Percentiles rank a stretch among this genome's conserved stretches.
phyloP scores from a whole-genome alignment of 64 coral and sea anemone genomes.

The Pachyseris speciosa region DNA sequence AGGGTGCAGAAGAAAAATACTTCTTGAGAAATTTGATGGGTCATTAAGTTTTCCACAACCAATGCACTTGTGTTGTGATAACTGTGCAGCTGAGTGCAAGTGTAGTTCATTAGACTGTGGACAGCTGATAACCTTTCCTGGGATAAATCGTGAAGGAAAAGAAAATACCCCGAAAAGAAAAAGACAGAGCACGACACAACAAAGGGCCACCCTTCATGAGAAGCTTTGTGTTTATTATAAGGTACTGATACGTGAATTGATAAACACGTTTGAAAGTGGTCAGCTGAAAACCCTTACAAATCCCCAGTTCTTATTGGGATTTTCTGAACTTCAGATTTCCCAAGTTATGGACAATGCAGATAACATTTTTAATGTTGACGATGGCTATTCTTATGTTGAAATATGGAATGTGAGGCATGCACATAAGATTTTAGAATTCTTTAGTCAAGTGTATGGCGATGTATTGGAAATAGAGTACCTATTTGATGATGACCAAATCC shows the following conservation, averaged over 20 bases:
- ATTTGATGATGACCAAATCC: conserved; percentile 8
- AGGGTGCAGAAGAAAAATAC: too few relatives aligned
- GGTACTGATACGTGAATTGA: conserved; percentile 31
- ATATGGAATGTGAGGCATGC: conserved; percentile 72
- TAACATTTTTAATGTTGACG: conserved; percentile 49
- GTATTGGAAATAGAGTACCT: conserved; percentile 16
- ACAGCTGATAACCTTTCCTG: neutral
- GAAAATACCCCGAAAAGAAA: neutral
- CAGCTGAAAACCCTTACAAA: conserved; percentile 38
- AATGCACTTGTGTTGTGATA: conserved; percentile 52
- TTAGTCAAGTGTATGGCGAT: conserved; percentile 60
- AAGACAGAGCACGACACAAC: conserved; percentile 24
- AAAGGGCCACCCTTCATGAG: conserved; percentile 9
- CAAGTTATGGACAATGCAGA: conserved; percentile 52
- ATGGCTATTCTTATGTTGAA: conserved; percentile 56
- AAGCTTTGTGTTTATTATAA: conserved; percentile 57
- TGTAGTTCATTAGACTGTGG: neutral
- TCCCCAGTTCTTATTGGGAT: conserved; percentile 52
- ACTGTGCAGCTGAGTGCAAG: too few relatives aligned
- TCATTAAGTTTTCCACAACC: neutral
- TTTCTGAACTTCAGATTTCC: conserved; percentile 71
- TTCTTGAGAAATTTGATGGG: conserved; percentile 24
- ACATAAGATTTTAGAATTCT: conserved; percentile 27
- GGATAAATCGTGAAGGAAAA: neutral
- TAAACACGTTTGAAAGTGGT: conserved; percentile 28